Percentiles rank a stretch among this genome's conserved stretches.
These are phyloP conservation scores for Ovis aries DNA, from an alignment of 2,113 vertebrate genomes.

Conservation along the genomic window ARS-UI_Ramb_v3.0 NC_056055.1:169459501-169460000, in stretches of 20 bases:
- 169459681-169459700: not conserved
- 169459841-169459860: conserved; percentile 26
- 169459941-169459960: conserved; percentile 24
- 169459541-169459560: not conserved
- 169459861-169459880: not conserved
- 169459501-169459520: not conserved
- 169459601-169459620: not conserved
- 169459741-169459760: not conserved
- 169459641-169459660: not conserved
- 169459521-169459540: not conserved
- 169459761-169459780: conserved; percentile 33
- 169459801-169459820: conserved; percentile 28
- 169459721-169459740: conserved; percentile 41
- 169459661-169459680: not conserved
- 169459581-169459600: not conserved
- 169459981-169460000: not conserved
- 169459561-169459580: not conserved
- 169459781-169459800: conserved; percentile 38
- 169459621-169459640: not conserved
- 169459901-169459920: conserved; percentile 31
- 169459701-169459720: not conserved
- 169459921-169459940: conserved; percentile 19
- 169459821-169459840: conserved; percentile 42
- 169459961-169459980: not conserved
- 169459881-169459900: conserved; percentile 17